A percentile compares a stretch with the other conserved stretches of the same genome.
phyloP scores from a whole-genome alignment of 2,113 vertebrate genomes.

The Acanthochromis polyacanthus region DNA sequence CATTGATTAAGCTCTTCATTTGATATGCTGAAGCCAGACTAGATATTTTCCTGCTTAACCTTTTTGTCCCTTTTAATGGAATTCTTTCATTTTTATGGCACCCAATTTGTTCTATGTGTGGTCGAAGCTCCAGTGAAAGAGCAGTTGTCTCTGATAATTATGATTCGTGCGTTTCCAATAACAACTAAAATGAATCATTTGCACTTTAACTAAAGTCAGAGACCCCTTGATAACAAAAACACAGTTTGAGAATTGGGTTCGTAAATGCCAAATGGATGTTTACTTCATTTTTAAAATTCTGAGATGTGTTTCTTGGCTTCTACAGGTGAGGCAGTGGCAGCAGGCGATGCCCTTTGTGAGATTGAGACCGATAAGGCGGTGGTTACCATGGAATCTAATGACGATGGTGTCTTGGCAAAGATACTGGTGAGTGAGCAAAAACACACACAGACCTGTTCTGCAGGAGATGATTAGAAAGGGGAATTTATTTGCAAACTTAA shows the following conservation, averaged over 20 bases:
- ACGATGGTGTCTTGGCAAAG: conserved; percentile 95
- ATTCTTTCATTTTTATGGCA: conserved; percentile 8
- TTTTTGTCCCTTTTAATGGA: conserved; percentile 8
- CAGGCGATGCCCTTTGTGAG: conserved; percentile 94
- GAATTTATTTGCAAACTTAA: conserved; percentile 10
- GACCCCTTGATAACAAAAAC: background rate
- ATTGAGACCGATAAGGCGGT: conserved; percentile 99
- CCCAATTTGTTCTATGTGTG: conserved; percentile 26
- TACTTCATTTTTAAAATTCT: background rate
- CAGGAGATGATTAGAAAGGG: background rate
- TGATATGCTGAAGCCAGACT: conserved; percentile 32
- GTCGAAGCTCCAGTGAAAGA: conserved; percentile 2
- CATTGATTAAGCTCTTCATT: conserved; percentile 57
- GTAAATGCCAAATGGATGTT: background rate
- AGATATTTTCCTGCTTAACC: conserved; percentile 19
- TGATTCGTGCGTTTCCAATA: conserved; percentile 13
- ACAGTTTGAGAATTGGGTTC: background rate
- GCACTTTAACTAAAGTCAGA: background rate
- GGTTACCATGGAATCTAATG: conserved; percentile 93
- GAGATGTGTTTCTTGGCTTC: conserved; percentile 18
- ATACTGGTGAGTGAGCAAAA: conserved; percentile 89
- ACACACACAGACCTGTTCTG: background rate
- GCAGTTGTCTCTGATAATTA: background rate
- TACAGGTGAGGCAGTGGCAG: conserved; percentile 91
- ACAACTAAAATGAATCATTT: conserved; percentile 16